Evolutionary conservation across 2,113 vertebrate species (phyloP), one percentile per base, ranked within the genome.

Genomic region (Pyxicephalus adspersus): DNA sequence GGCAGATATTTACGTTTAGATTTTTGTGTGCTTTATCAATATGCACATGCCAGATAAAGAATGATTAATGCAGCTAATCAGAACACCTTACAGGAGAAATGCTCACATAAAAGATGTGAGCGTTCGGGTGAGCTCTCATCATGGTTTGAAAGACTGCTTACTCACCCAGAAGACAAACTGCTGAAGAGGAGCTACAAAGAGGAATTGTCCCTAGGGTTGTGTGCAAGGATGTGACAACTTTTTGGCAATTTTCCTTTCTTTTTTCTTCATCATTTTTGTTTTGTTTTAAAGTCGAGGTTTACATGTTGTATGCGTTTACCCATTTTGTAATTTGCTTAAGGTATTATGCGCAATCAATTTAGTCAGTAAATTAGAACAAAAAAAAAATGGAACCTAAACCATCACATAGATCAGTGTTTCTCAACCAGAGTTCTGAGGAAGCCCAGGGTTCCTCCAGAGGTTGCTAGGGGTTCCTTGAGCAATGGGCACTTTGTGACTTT

Each of bases 41-140:
- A 82, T 82, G 80, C 80, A 75, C 80, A 58, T 75, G 80, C 63
- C 70, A 82, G 80, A 82, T 82, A 82, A 82, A 71, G 64, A 66
- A 82, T 82, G 80, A 82, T 75, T 82, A 66, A 82, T 82, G 80
- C 80, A 81, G 68, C 61, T 70, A 82, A 74, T 65, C 57, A 52
- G 28, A 22, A 22, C 51, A 82, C 31, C 52, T 75, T 75, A 23
- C 51, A 58, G 61, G 50, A 58, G 66, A 31, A 52, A 63, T 57
- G 64, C 22, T 70, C 28, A 34, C 25, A 57, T 64, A 82, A 81
- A 45, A 58, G 31, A 75, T 26, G 50, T 28, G 34, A 50, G 71
- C 71, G 74, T 65, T 34, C 60, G 77, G 66, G 77, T 79, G 65
- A 70, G 52, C 15, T 78, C 60, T 54, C 19, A 74, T 57, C 28